Percentiles rank a stretch among this genome's conserved stretches.
These are phyloP conservation scores for Hippopotamyrus pictus DNA, from an alignment of 2,797 vertebrate genomes.

Conservation along the genomic window DNA sequence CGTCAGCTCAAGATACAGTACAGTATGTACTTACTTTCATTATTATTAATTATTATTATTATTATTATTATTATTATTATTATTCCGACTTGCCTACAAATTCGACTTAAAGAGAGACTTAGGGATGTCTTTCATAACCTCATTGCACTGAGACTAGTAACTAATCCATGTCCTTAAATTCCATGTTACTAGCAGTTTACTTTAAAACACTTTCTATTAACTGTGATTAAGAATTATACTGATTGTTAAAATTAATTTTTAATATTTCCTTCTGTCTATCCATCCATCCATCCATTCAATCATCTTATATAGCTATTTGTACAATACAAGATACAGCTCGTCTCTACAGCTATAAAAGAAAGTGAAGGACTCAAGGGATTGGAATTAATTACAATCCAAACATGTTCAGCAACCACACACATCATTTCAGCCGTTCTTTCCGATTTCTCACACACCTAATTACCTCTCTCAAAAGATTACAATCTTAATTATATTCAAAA, in stretches of 20 bases:
- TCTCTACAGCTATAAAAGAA: background rate
- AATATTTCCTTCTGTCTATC: background rate
- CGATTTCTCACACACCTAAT: background rate
- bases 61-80: background rate
- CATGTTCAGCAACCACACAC: background rate
- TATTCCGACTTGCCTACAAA: background rate
- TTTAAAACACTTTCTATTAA: background rate
- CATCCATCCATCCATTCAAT: background rate
- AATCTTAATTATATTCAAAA: background rate
- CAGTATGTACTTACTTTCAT: background rate
- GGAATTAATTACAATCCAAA: background rate
- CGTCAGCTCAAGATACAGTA: background rate
- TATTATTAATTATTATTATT: background rate
- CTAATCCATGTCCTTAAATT: background rate
- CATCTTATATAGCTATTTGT: background rate
- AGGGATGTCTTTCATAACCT: background rate
- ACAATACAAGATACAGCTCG: too few relatives aligned
- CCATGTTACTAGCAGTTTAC: background rate
- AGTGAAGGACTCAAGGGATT: background rate
- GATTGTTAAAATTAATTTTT: background rate
- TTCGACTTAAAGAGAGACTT: background rate
- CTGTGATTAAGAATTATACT: background rate
- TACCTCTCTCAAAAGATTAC: background rate
- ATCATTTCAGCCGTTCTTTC: background rate
- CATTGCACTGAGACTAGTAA: background rate